Evolutionary conservation across 2,888 invertebrate species (phyloP).

Genomic region (Drosophila setosimentum): DNA sequence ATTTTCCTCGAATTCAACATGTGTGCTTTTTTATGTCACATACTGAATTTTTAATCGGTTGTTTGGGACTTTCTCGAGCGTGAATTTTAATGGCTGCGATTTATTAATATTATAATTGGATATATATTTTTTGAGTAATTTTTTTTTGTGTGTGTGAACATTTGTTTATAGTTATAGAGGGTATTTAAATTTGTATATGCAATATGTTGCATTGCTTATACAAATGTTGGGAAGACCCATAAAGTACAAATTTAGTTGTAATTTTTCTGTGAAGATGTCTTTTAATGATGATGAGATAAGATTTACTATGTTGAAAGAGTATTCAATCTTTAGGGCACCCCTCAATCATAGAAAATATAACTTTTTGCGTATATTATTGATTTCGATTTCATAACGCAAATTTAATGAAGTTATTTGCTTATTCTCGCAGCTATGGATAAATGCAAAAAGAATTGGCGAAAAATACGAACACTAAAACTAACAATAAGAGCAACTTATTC

Average conservation of each 20-base stretch:
- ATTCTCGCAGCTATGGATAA: conserved; percentile 62
- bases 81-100: neutral
- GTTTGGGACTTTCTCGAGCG: neutral
- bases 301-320: neutral
- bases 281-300: neutral
- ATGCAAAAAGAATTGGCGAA: conserved; percentile 53
- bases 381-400: conserved; percentile 2
- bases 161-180: neutral
- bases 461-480: conserved; percentile 31
- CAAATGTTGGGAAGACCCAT: neutral
- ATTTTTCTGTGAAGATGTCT: neutral
- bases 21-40: neutral
- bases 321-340: neutral
- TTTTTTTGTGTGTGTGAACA: neutral
- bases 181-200: neutral
- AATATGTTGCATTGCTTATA: too few species aligned
- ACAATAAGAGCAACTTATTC: conserved; percentile 21
- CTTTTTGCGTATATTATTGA: neutral
- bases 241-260: neutral
- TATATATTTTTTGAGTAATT: neutral
- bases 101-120: neutral
- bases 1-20: neutral
- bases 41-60: conserved; percentile 5
- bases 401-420: conserved; percentile 14
- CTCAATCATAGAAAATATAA: neutral